These are phyloP conservation scores for Hormaphis cornu DNA, from an alignment of 1,140 invertebrate genomes.

Conservation along the genomic window DNA sequence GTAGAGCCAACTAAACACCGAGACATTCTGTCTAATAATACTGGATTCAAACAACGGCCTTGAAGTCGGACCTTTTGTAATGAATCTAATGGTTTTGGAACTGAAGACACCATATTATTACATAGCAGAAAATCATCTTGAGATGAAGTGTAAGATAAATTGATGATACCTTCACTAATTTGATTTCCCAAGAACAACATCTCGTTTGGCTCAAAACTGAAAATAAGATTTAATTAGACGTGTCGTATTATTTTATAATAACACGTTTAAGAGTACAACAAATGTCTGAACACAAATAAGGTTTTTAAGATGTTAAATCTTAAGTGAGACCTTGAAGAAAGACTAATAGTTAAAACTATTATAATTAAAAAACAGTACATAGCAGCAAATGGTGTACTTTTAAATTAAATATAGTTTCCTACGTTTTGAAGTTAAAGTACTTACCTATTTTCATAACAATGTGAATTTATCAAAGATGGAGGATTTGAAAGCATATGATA, in stretches of 20 bases:
- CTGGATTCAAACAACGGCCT: slow-evolving; percentile 11
- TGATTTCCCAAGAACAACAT: slow-evolving; percentile 4
- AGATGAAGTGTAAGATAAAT: background rate
- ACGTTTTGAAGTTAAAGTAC: background rate
- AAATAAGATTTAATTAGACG: background rate
- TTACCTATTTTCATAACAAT: slow-evolving; percentile 22
- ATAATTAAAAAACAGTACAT: too few species aligned
- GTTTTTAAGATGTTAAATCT: too few species aligned
- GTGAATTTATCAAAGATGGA: slow-evolving; percentile 15
- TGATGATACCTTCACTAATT: background rate
- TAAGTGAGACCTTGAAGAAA: background rate
- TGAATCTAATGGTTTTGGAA: slow-evolving; percentile 17
- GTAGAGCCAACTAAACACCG: slow-evolving; percentile 3
- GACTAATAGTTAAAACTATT: background rate
- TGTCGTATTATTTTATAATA: too few species aligned
- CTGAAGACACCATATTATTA: background rate
- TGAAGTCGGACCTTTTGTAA: background rate
- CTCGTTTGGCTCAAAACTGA: slow-evolving; percentile 10
- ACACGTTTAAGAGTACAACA: too few species aligned
- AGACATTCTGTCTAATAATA: background rate
- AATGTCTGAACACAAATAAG: too few species aligned
- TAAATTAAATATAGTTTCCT: background rate
- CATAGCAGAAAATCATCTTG: background rate
- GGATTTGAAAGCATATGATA: slow-evolving; percentile 20
- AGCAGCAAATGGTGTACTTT: too few species aligned